Evolutionary conservation across 23 tunicate genomes (phyloP).

Genomic region (Halocynthia aurantium): DNA sequence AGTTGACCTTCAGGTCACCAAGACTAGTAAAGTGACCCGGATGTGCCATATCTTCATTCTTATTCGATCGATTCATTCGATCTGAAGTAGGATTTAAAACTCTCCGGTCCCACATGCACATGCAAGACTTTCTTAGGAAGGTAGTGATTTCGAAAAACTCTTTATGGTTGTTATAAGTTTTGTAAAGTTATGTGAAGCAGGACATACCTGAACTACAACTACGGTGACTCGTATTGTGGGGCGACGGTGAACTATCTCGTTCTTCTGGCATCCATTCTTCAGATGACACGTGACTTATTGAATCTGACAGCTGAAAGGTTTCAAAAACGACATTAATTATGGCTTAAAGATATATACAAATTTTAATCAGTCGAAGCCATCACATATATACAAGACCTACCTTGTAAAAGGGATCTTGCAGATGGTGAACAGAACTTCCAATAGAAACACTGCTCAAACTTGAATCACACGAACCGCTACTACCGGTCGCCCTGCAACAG

Average conservation of each 20-base stretch:
- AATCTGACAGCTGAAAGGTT: conserved; percentile 18
- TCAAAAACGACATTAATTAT: too few species aligned
- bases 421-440: conserved; percentile 5
- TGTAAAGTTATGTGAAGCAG: not conserved
- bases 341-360: too few species aligned
- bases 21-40: too few species aligned
- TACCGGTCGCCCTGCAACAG: conserved; percentile 30
- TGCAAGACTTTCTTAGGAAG: too few species aligned
- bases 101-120: too few species aligned
- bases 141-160: too few species aligned
- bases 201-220: conserved; percentile 20
- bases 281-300: conserved; percentile 44
- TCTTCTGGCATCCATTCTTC: conserved; percentile 45
- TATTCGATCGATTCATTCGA: too few species aligned
- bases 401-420: conserved; percentile 1
- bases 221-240: conserved; percentile 21
- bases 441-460: conserved; percentile 54
- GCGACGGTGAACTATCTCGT: conserved; percentile 55
- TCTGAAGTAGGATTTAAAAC: too few species aligned
- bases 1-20: too few species aligned
- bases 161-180: too few species aligned
- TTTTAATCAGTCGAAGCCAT: too few species aligned
- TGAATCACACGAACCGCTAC: conserved; percentile 74
- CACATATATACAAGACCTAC: not conserved
- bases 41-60: too few species aligned